Evolutionary conservation across 2,888 invertebrate genomes (phyloP).

Genomic region (Aricia artaxerxes): DNA sequence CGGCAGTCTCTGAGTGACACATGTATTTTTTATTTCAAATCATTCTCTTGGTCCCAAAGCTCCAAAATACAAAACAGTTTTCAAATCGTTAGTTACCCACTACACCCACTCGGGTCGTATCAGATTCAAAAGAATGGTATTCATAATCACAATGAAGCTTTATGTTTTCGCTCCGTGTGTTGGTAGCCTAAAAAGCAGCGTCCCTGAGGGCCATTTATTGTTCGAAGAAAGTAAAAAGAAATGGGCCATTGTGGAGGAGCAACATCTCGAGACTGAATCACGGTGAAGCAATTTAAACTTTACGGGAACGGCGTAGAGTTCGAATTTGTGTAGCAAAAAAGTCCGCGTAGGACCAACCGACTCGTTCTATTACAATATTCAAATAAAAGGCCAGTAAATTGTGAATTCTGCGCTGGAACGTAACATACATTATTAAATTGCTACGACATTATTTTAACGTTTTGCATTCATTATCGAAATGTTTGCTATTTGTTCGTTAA

Average conservation of each 20-base stretch:
- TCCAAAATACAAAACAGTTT: no score
- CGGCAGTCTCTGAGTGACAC: no score
- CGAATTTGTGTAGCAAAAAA: conserved; percentile 41
- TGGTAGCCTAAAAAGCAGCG: conserved; percentile 52
- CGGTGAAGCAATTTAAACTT: conserved; percentile 41
- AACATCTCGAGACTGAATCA: conserved; percentile 44
- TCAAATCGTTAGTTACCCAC: no score
- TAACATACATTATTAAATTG: conserved; percentile 59
- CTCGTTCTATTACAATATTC: conserved; percentile 62
- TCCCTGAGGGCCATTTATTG: conserved; percentile 69
- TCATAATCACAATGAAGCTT: conserved; percentile 30
- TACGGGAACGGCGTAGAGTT: conserved; percentile 43
- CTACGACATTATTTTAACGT: conserved; percentile 38
- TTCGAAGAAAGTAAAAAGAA: conserved; percentile 71
- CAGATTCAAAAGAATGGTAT: conserved; percentile 26
- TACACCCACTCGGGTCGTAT: neutral
- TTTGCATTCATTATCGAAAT: conserved; percentile 34
- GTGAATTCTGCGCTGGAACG: conserved; percentile 60
- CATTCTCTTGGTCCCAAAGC: no score
- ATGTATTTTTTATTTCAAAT: no score
- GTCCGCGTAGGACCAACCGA: conserved; percentile 45
- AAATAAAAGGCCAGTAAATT: conserved; percentile 62
- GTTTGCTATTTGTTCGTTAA: conserved; percentile 18
- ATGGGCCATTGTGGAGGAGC: conserved; percentile 50
- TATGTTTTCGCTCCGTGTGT: conserved; percentile 43